Conservation (phyloP, 2,797 vertebrate species). For the Pogoniulus pusillus region DNA sequence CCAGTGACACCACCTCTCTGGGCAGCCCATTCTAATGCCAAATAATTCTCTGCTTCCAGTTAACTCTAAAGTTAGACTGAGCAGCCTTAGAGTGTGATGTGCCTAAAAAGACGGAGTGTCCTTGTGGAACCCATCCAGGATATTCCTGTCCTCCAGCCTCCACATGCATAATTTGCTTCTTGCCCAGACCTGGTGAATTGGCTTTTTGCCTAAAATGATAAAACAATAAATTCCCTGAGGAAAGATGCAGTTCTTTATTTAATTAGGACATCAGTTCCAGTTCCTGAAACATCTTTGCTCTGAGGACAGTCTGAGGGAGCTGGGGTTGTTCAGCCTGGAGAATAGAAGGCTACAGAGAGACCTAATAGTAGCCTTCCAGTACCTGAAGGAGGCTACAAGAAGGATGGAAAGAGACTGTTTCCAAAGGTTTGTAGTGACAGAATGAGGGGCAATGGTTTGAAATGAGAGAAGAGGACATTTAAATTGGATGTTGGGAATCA, state of each 20-base stretch:
- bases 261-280: not conserved
- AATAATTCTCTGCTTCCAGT: not conserved
- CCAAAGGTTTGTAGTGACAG: no score
- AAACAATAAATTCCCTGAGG: not conserved
- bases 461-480: no score
- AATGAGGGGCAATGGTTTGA: no score
- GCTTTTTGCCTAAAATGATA: not conserved
- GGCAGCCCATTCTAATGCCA: no score
- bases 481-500: no score
- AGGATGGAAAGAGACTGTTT: no score
- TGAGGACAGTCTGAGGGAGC: no score
- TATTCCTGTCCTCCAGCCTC: not conserved
- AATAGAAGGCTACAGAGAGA: no score
- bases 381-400: no score
- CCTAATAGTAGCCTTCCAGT: no score
- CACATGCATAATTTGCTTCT: not conserved
- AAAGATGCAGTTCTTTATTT: not conserved
- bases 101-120: not conserved
- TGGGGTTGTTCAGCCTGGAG: no score
- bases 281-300: not conserved
- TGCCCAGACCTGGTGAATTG: not conserved
- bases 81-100: not conserved
- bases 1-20: no score
- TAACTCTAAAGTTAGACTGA: not conserved
- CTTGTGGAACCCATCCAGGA: not conserved